These are phyloP conservation scores for Eublepharis macularius DNA, from an alignment of 2,113 vertebrate genomes.

Conservation along the genomic window DNA sequence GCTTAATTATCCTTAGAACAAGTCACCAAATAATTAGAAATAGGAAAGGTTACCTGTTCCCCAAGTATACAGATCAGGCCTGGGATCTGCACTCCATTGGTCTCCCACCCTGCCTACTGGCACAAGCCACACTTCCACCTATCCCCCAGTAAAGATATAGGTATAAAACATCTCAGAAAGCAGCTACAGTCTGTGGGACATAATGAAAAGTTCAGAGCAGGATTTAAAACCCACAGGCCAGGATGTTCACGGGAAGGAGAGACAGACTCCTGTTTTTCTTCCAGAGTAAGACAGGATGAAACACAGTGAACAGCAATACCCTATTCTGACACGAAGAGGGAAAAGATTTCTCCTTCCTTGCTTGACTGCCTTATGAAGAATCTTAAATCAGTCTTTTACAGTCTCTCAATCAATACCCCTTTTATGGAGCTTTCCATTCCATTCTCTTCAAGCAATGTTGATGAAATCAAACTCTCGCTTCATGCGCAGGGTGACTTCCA, in stretches of 20 bases:
- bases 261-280: not conserved
- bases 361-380: not conserved
- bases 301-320: not conserved
- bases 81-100: not conserved
- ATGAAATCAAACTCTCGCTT: slow-evolving; percentile 80
- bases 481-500: slow-evolving; percentile 86
- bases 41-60: not conserved
- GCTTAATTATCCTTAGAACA: not conserved
- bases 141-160: not conserved
- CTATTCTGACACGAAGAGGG: accelerated
- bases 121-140: not conserved
- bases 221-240: not conserved
- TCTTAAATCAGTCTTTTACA: not conserved
- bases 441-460: slow-evolving; percentile 72
- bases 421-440: not conserved
- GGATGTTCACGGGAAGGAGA: not conserved
- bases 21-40: not conserved
- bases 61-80: not conserved
- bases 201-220: not conserved
- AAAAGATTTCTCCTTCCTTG: not conserved
- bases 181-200: not conserved
- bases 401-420: not conserved
- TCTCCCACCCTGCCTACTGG: not conserved
- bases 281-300: not conserved
- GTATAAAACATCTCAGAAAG: not conserved